A percentile compares a stretch with the other conserved stretches of the same genome.
Conservation (phyloP, 1,140 invertebrate species). For the Mesaphorura yosii region DNA sequence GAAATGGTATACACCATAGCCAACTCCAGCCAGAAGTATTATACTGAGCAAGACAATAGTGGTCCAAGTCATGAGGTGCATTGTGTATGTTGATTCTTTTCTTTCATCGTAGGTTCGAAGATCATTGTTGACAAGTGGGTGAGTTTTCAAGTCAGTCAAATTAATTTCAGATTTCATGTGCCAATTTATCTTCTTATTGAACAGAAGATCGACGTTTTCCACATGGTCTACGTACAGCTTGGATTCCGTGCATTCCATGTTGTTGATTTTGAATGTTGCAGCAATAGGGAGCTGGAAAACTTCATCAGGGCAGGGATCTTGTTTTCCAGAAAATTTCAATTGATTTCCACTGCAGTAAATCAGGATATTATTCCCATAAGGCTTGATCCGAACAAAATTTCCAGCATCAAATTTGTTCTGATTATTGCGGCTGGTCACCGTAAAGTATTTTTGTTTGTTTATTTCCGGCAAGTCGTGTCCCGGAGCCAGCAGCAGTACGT, state of each 20-base stretch:
- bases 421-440: background rate
- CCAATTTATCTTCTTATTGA: background rate
- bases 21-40: too few relatives aligned
- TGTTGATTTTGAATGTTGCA: constrained; percentile 1
- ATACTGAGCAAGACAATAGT: too few relatives aligned
- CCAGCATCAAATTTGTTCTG: background rate
- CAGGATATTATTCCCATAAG: background rate
- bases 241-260: background rate
- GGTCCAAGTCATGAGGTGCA: background rate
- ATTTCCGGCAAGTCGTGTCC: background rate
- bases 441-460: background rate
- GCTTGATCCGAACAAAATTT: constrained; percentile 3
- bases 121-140: background rate
- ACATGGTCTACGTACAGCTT: background rate
- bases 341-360: background rate
- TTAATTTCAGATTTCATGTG: background rate
- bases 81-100: too few relatives aligned
- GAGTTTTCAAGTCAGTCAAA: background rate
- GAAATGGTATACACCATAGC: too few relatives aligned
- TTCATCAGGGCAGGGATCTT: background rate
- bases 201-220: background rate
- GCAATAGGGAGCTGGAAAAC: background rate
- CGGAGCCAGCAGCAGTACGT: background rate
- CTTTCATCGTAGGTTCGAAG: background rate
- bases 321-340: background rate